Base-by-base conservation (phyloP, 2,113 vertebrate genomes). In the Pachyramphus minor region DNA sequence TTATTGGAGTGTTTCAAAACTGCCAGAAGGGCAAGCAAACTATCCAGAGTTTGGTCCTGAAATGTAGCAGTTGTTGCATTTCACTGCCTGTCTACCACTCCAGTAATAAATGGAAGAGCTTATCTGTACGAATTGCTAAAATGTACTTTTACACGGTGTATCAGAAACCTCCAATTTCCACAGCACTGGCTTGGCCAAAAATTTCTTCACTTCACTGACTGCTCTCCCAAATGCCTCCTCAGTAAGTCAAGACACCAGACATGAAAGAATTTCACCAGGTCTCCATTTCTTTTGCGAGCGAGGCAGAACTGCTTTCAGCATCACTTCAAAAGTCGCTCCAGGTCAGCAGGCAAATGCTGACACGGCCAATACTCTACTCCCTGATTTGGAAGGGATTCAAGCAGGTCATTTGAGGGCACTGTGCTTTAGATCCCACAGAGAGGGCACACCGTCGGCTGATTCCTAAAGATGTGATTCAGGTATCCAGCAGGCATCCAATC, bases 351-450 rank as follows among this genome's bases (percentile, higher is more conserved):
- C 23, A 90, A 25, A 80, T 5, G 35, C 33, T 69, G 67, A 20
- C 4, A 0, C 0, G 8, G 55, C n/a, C 9, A 11, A 22, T 5
- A 7, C 35, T 77, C 37, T 25, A 0, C 7, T 52, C 41, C 45
- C 33, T 79, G 39, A n/a, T 72, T 75, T 23, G 53, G 35, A 63
- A 16, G 14, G 23, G 39, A 60, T 64, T 81, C 30, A 37, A 44
- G 66, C 37, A 87, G 82, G 14, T 68, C 35, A 2, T 71, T 21
- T 59, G 62, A 60, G 28, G 31, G 25, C 49, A 24, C 35, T 3
- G 3, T 39, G 15, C 3, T 69, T 73, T 23, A n/a, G 9, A 53
- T 33, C 31, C 53, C 58, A 44, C 62, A 35, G 41, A 37, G 33
- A 66, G 13, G n/a, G 10, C 39, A 28, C 1, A 13, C 3, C n/a